Base-by-base conservation (phyloP, 2,888 invertebrate species). In the Monopis laevigella region DNA sequence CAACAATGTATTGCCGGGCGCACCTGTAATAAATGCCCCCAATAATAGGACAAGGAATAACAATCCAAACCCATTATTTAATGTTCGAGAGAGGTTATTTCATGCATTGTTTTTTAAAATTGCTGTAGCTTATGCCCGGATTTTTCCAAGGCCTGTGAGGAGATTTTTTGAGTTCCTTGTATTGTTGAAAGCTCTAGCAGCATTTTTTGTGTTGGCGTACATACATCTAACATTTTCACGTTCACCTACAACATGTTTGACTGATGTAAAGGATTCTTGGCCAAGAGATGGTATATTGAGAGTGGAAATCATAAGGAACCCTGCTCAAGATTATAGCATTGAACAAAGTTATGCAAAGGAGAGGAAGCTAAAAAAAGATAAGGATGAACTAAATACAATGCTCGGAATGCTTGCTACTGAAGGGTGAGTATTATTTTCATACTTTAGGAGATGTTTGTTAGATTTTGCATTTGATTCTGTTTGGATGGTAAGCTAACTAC, bases 161-260 rank as follows among this genome's bases (percentile, higher is more conserved):
- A 83, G 93, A 59, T 84, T 93, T 54, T 85, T 96, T 58, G 96
- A 95, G 71, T 93, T 92, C 71, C 78, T 90, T 44, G 85, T 93
- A 48, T 81, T 95, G 45, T 68, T 93, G 30, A 91, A 92, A 84
- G 91, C 91, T 43, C 65, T 80, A 36, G 56, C 88, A 41, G 93
- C 96, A 41, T 91, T 99, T 70, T 92, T 93, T 60, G 90, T 96
- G 39, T 83, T 98, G 55, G 89, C 93, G 36, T 98, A 98, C 66
- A 95, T 99, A 59, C 99, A 99, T 63, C 87, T 94, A 63, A 91
- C 92, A 47, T 97, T 98, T 71, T 93, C 96, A 34, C 87, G 93
- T 58, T 88, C 93, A 46, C 96, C 98, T 5, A 92, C 94, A 41
- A 94, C 94, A 53, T 99, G 99, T 66, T 82, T 99, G 52, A 89